A percentile compares a stretch with the other conserved stretches of the same genome.
These are phyloP conservation scores for Dicaeum eximium DNA, from an alignment of 2,113 vertebrate species.

Conservation along the genomic window DNA sequence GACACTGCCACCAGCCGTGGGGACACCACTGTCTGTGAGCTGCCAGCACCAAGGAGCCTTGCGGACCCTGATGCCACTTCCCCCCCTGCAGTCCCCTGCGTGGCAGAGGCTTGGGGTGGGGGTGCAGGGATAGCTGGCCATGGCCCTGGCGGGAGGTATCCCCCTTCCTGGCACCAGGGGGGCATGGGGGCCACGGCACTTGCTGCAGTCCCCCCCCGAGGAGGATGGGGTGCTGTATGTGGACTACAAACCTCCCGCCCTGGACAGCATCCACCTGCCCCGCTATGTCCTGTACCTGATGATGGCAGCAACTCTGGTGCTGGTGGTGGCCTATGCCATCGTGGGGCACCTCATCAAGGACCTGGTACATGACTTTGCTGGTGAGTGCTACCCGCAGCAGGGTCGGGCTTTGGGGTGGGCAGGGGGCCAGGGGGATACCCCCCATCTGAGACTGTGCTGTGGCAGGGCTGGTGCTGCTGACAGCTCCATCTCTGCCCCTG, in stretches of 20 bases:
- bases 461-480: background rate
- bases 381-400: constrained; percentile 54
- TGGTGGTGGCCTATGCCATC: constrained; percentile 86
- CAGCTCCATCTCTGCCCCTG: accelerated
- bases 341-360: constrained; percentile 93
- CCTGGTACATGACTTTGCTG: constrained; percentile 84
- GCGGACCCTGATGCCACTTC: background rate
- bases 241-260: constrained; percentile 82
- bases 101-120: background rate
- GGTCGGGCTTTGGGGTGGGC: accelerated
- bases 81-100: accelerated
- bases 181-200: background rate
- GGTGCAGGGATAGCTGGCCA: background rate
- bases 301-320: constrained; percentile 77
- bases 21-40: background rate
- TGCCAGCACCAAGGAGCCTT: accelerated
- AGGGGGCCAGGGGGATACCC: accelerated
- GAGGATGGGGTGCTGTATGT: constrained; percentile 66
- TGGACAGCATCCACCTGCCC: constrained; percentile 84
- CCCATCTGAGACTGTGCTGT: background rate
- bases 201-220: constrained; percentile 59
- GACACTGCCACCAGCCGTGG: background rate
- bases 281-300: constrained; percentile 81
- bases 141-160: background rate
- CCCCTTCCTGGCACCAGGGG: accelerated